phyloP scores from a whole-genome alignment of 1,140 invertebrate genomes.

The Diabrotica virgifera region DNA sequence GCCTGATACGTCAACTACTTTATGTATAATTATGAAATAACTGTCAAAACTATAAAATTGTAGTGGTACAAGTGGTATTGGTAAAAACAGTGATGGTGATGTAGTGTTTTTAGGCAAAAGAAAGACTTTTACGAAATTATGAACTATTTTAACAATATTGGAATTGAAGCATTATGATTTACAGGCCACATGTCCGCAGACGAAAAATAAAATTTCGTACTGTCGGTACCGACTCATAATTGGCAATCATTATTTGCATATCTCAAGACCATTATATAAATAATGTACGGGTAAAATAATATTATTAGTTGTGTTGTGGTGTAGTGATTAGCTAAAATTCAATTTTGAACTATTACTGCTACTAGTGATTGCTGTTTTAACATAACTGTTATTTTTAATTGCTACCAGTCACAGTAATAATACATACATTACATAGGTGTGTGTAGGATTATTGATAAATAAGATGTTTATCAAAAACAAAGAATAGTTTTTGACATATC shows the following conservation, averaged over 20 bases:
- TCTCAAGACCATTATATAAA: conserved; percentile 21
- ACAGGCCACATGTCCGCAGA: conserved; percentile 17
- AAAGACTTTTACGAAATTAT: conserved; percentile 11
- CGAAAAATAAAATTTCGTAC: conserved; percentile 24
- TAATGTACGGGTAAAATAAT: conserved; percentile 16
- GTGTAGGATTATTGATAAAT: too few relatives aligned
- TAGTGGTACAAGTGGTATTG: neutral
- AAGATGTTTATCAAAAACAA: too few relatives aligned
- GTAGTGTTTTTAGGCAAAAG: conserved; percentile 4
- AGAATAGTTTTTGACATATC: too few relatives aligned
- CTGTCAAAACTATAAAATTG: too few relatives aligned
- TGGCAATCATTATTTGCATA: conserved; percentile 22
- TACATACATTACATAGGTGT: too few relatives aligned
- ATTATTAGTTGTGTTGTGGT: neutral
- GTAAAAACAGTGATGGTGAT: conserved; percentile 5
- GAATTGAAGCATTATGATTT: conserved; percentile 16
- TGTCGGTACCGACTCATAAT: conserved; percentile 17
- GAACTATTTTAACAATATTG: conserved; percentile 14
- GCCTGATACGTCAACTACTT: too few relatives aligned
- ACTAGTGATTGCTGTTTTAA: too few relatives aligned
- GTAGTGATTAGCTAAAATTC: too few relatives aligned
- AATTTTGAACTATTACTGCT: too few relatives aligned
- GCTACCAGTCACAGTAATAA: too few relatives aligned
- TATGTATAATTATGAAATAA: too few relatives aligned
- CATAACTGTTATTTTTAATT: too few relatives aligned